These are phyloP conservation scores for Steinernema hermaphroditum DNA, from an alignment of 2,888 invertebrate genomes.

Conservation along the genomic window DNA sequence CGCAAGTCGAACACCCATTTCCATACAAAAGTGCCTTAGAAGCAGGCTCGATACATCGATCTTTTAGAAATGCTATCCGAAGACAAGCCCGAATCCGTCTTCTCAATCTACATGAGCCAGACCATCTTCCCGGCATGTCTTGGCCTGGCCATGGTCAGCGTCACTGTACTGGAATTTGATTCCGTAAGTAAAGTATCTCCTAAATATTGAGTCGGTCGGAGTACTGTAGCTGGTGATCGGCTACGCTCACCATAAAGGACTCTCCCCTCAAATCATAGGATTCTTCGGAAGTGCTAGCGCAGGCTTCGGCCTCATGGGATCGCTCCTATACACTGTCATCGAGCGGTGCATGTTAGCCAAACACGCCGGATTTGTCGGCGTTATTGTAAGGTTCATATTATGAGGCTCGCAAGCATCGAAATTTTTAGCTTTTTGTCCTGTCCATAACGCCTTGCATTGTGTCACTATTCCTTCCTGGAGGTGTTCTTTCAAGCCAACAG, in stretches of 20 bases:
- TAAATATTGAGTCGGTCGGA: neutral
- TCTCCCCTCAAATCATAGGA: neutral
- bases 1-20: too few species aligned
- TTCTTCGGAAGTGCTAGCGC: slow-evolving; percentile 30
- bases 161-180: slow-evolving; percentile 33
- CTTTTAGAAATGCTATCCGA: neutral
- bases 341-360: neutral
- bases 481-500: neutral
- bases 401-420: too few species aligned
- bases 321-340: slow-evolving; percentile 12
- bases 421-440: neutral
- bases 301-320: slow-evolving; percentile 33
- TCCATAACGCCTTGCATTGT: neutral
- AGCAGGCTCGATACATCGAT: too few species aligned
- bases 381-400: neutral
- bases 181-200: slow-evolving; percentile 4
- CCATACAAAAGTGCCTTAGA: too few species aligned
- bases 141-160: slow-evolving; percentile 30
- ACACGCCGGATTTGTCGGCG: neutral
- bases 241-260: neutral
- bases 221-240: neutral
- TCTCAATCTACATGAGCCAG: slow-evolving; percentile 7
- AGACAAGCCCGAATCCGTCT: neutral
- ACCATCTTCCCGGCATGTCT: slow-evolving; percentile 31
- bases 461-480: neutral